A percentile compares a stretch with the other conserved stretches of the same genome.
These are phyloP conservation scores for Sceliomorpha sp. DNA, from an alignment of 2,888 invertebrate species.

Conservation along the genomic window DNA sequence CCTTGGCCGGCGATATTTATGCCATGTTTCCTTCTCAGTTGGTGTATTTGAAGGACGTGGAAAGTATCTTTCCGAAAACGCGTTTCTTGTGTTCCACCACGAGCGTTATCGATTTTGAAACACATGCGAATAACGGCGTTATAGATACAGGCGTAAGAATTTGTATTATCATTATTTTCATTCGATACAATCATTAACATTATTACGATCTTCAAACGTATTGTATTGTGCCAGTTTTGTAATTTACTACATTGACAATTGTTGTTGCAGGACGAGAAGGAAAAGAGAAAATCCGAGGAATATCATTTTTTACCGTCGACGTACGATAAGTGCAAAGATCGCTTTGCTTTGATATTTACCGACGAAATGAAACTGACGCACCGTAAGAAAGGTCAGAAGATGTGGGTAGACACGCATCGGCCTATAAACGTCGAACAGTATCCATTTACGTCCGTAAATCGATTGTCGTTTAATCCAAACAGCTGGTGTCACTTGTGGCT, in stretches of 20 bases:
- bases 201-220: too few species aligned
- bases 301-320: slow-evolving; percentile 69
- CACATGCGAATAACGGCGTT: slow-evolving; percentile 13
- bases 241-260: too few species aligned
- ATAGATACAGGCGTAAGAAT: slow-evolving; percentile 30
- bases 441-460: slow-evolving; percentile 77
- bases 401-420: slow-evolving; percentile 37
- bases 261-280: slow-evolving; percentile 35
- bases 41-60: slow-evolving; percentile 69
- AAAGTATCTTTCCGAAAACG: slow-evolving; percentile 56
- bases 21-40: slow-evolving; percentile 80
- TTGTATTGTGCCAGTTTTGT: too few species aligned
- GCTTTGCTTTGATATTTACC: slow-evolving; percentile 74
- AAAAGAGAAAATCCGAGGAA: slow-evolving; percentile 58
- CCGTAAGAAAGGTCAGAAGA: slow-evolving; percentile 34
- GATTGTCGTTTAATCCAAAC: slow-evolving; percentile 81
- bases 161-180: slow-evolving; percentile 15
- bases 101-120: slow-evolving; percentile 66
- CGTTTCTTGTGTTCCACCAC: slow-evolving; percentile 66
- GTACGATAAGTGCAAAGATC: slow-evolving; percentile 71
- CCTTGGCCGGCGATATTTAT: slow-evolving; percentile 81
- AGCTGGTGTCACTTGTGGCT: slow-evolving; percentile 79
- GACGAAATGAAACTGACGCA: slow-evolving; percentile 60
- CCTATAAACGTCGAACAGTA: slow-evolving; percentile 70
- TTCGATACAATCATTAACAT: too few species aligned